Conservation (phyloP, 2,113 vertebrate genomes). For the Rutilus rutilus region DNA sequence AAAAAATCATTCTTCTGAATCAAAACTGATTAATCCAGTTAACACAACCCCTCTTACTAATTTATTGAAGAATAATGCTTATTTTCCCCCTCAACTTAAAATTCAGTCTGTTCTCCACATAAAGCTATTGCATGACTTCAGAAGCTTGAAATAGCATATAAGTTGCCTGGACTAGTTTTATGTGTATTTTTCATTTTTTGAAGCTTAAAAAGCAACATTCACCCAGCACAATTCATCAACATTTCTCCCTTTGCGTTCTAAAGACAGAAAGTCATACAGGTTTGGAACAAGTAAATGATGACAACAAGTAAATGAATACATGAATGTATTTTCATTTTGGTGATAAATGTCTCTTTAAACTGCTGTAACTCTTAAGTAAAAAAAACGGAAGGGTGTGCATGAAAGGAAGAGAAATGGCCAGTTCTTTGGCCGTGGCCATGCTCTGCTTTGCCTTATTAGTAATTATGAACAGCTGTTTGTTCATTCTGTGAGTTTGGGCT, state of each 20-base stretch:
- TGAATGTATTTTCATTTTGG: background rate
- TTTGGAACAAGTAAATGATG: background rate
- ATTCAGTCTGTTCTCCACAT: background rate
- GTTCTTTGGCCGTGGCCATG: background rate
- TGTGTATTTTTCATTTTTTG: background rate
- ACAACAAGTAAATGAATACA: no score
- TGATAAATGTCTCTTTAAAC: background rate
- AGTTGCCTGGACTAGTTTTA: background rate
- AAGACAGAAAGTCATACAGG: background rate
- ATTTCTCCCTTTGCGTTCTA: background rate
- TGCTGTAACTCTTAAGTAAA: background rate
- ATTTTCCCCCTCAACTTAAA: background rate
- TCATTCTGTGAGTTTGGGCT: constrained; percentile 19
- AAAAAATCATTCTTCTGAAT: background rate
- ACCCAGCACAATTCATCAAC: background rate
- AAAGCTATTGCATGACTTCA: background rate
- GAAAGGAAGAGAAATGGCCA: background rate
- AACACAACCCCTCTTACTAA: background rate
- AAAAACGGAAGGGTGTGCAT: background rate
- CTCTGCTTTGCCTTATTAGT: constrained; percentile 32
- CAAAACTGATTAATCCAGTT: background rate
- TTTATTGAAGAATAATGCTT: background rate
- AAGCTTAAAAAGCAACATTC: background rate
- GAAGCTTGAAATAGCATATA: background rate
- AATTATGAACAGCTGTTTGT: constrained; percentile 40